phyloP scores from a whole-genome alignment of 1,140 invertebrate genomes.

The Drosophila orena region DNA sequence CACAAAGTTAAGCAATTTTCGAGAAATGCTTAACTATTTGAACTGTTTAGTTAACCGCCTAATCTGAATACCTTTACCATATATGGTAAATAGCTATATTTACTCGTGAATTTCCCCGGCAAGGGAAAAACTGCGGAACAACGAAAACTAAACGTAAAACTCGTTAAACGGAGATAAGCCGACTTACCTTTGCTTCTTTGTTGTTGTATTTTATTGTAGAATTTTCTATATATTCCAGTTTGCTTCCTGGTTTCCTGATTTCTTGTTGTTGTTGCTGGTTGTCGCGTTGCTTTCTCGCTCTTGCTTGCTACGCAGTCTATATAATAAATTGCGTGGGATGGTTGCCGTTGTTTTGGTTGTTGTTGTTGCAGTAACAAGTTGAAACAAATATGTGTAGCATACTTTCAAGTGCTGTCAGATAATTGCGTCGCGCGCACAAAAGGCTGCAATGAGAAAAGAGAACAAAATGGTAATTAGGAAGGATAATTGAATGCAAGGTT shows the following conservation, averaged over 20 bases:
- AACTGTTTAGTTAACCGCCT: too few relatives aligned
- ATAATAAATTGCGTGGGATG: conserved; percentile 43
- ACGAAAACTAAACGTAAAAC: conserved; percentile 1
- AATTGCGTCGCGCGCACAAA: conserved; percentile 67
- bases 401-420: conserved; percentile 68
- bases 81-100: conserved; percentile 1
- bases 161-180: conserved; percentile 24
- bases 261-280: conserved; percentile 20
- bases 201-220: conserved; percentile 38
- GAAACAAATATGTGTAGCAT: conserved; percentile 70
- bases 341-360: conserved; percentile 25
- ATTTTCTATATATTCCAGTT: conserved; percentile 49
- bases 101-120: conserved; percentile 2
- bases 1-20: too few relatives aligned
- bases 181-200: conserved; percentile 59
- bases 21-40: not conserved
- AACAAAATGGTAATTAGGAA: conserved; percentile 7
- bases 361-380: conserved; percentile 58
- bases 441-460: conserved; percentile 60
- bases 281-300: conserved; percentile 27
- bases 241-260: conserved; percentile 21
- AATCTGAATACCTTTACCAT: not conserved
- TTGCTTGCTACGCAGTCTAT: conserved; percentile 33
- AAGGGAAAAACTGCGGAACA: conserved; percentile 7
- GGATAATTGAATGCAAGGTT: conserved; percentile 28